A percentile compares a stretch with the other conserved stretches of the same genome.
Evolutionary conservation across 2,113 vertebrate species (phyloP).

Genomic region (Strix uralensis): DNA sequence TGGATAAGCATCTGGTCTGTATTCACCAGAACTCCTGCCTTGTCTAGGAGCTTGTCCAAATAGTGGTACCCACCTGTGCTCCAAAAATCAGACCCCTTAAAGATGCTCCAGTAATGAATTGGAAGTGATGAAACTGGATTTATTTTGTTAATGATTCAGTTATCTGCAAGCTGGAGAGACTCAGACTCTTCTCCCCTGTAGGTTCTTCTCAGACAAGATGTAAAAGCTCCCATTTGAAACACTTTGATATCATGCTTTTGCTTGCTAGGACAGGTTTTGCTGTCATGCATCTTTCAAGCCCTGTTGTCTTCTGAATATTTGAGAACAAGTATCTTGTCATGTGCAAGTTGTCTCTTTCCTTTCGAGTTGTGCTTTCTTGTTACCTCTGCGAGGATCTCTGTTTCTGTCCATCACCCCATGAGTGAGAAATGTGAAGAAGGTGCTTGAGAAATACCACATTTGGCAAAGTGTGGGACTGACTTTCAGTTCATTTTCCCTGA

Average conservation of each 20-base stretch:
- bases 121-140: background rate
- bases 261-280: background rate
- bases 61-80: background rate
- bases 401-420: background rate
- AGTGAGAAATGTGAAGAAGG: background rate
- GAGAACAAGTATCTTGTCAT: background rate
- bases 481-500: background rate
- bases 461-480: background rate
- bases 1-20: background rate
- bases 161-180: background rate
- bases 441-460: accelerated
- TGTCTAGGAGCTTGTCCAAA: background rate
- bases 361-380: background rate
- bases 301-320: background rate
- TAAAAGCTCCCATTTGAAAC: background rate
- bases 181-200: background rate
- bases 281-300: background rate
- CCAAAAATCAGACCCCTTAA: background rate
- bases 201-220: background rate
- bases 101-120: background rate
- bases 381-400: background rate
- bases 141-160: background rate
- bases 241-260: background rate
- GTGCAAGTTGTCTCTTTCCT: background rate
- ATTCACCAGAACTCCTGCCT: background rate